Evolutionary conservation across 2,888 invertebrate species (phyloP), one percentile per base, ranked within the genome.

Genomic region (Eledone cirrhosa): DNA sequence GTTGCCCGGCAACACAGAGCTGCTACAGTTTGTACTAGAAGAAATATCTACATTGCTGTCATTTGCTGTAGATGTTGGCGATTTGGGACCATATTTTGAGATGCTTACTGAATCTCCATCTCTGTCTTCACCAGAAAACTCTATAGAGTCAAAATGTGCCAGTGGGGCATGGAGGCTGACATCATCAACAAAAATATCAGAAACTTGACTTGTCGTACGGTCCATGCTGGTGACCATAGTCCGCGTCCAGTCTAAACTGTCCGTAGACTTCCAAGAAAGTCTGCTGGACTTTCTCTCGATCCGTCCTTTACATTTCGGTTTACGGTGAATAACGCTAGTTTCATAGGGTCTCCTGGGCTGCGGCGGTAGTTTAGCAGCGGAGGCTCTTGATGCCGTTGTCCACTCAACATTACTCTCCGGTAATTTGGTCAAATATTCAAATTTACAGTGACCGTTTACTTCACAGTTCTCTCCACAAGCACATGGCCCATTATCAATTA

Each of bases 261-360:
- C 87, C 31, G 85, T 79, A 29, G 88, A 87, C 80, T 86, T 86
- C 85, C 86, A 84, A 31, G 87, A 87, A 79, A 87, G 82, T 59
- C 85, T 80, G 41, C 83, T 82, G 69, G 83, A 84, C 80, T 80
- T 82, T 59, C 82, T 81, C 48, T 83, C 83, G n/a, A 72, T 72
- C 16, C 72, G 72, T 72, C 80, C 82, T 63, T 75, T 59, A 22
- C 80, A 80, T 74, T 78, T 77, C 78, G 48, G 27, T n/a, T 47
- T 76, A 29, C 48, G 47, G n/a, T 76, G 47, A 47, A 41, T 41
- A 7, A 48, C 27, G 48, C 48, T 76, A 27, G 48, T 29, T 33
- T 76, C 76, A 2, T 29, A 29, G 13, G 22, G n/a, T 22, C 76
- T 33, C 13, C 29, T 27, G 4, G 76, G 76, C 47, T 76, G 76